These are phyloP conservation scores for Halichoerus grypus DNA, from an alignment of 2,113 vertebrate species.

Conservation along the genomic window DNA sequence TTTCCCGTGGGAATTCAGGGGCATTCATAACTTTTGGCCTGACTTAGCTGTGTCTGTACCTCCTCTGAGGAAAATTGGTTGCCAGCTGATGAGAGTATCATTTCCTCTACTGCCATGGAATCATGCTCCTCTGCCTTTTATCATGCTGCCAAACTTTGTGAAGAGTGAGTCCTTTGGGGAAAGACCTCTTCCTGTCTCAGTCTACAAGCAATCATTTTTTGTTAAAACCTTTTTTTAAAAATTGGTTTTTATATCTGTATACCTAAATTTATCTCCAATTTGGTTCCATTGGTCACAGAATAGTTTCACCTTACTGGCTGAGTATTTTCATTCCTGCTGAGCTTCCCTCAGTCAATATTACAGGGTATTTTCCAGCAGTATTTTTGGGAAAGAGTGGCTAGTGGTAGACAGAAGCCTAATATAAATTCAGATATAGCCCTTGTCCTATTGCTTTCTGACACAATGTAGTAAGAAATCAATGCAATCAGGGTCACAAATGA, in stretches of 20 bases:
- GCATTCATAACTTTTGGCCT: constrained; percentile 11
- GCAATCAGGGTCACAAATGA: not conserved
- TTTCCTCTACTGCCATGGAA: not conserved
- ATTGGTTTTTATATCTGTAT: not conserved
- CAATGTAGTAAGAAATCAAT: constrained; percentile 1
- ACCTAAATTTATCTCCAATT: constrained; percentile 39
- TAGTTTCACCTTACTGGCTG: not conserved
- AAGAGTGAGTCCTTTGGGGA: constrained; percentile 18
- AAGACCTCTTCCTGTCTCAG: not conserved
- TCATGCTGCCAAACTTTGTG: constrained; percentile 34
- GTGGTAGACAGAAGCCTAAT: not conserved
- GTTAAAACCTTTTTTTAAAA: constrained; percentile 24
- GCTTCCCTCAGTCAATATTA: not conserved
- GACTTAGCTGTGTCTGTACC: not conserved
- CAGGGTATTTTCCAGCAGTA: not conserved
- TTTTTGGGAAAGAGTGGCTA: not conserved
- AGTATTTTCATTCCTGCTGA: constrained; percentile 47
- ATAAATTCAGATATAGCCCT: not conserved
- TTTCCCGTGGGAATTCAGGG: constrained; percentile 57
- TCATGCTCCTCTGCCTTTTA: not conserved
- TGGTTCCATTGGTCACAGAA: not conserved
- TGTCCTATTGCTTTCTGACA: constrained; percentile 9
- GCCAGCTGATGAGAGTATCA: not conserved
- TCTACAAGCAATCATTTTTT: constrained; percentile 50
- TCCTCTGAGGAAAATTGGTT: constrained; percentile 15